These are phyloP conservation scores for Cenopis cana DNA, from an alignment of 2,888 invertebrate species.

Conservation along the genomic window DNA sequence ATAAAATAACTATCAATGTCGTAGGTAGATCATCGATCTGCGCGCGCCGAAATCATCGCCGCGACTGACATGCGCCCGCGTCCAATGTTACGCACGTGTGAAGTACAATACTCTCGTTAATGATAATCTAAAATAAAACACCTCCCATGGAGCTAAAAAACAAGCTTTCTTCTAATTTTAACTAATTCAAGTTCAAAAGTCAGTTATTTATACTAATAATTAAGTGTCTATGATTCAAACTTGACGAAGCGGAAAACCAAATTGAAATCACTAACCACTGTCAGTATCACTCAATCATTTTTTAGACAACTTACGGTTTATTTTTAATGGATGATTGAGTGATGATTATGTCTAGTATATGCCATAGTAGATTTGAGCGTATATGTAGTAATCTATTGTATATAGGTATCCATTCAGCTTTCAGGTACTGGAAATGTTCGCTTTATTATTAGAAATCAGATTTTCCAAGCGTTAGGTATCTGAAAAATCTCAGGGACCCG, in stretches of 20 bases:
- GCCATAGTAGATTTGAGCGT: no score
- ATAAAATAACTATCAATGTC: slow-evolving; percentile 16
- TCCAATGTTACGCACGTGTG: slow-evolving; percentile 64
- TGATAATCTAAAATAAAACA: slow-evolving; percentile 80
- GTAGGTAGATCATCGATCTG: slow-evolving; percentile 48
- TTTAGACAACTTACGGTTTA: no score
- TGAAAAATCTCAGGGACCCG: no score
- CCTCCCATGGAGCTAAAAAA: slow-evolving; percentile 70
- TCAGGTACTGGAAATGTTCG: no score
- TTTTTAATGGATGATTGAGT: no score
- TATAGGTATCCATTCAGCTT: no score
- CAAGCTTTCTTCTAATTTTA: slow-evolving; percentile 47
- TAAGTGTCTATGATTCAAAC: neutral
- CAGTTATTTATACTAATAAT: slow-evolving; percentile 4
- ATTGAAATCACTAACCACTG: neutral
- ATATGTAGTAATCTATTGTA: no score
- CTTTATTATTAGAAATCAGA: no score
- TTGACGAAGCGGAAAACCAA: neutral
- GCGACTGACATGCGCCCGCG: slow-evolving; percentile 67
- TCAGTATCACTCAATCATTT: neutral
- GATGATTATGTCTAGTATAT: no score
- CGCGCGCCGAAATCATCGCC: slow-evolving; percentile 68
- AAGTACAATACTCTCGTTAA: slow-evolving; percentile 68
- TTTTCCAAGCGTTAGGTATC: no score
- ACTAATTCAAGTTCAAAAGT: slow-evolving; percentile 22